A percentile compares a stretch with the other conserved stretches of the same genome.
These are phyloP conservation scores for Augochlorella aurata DNA, from an alignment of 2,888 invertebrate species.

Conservation along the genomic window DNA sequence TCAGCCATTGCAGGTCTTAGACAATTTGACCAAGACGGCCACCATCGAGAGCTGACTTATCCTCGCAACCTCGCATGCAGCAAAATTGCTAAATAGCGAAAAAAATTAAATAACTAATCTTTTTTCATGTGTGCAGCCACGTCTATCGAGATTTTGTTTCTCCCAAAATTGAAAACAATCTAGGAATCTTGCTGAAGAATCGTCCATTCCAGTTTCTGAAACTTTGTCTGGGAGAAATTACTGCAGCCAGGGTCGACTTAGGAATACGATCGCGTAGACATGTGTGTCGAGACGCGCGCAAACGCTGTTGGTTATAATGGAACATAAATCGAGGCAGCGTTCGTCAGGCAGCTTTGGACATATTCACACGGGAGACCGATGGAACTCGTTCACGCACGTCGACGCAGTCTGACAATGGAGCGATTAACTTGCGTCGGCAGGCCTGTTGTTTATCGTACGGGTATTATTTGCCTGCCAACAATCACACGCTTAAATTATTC, in stretches of 20 bases:
- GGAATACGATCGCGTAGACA: not conserved
- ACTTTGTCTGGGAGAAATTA: not conserved
- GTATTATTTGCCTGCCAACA: slow-evolving; percentile 74
- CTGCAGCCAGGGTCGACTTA: not conserved
- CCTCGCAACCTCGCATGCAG: no score
- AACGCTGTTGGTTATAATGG: slow-evolving; percentile 14
- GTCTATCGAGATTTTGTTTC: no score
- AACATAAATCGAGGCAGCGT: slow-evolving; percentile 21
- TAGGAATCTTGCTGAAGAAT: no score
- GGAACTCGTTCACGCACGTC: slow-evolving; percentile 73
- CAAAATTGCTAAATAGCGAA: no score
- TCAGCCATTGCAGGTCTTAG: no score
- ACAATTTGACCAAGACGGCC: no score
- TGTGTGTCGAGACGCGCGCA: not conserved
- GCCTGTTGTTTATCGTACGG: slow-evolving; percentile 76
- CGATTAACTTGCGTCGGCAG: slow-evolving; percentile 78
- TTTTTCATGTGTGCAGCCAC: no score
- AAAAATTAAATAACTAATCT: no score
- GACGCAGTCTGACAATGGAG: slow-evolving; percentile 77
- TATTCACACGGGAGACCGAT: slow-evolving; percentile 54
- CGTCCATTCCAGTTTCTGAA: no score
- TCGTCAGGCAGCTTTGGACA: slow-evolving; percentile 31
- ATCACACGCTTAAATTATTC: slow-evolving; percentile 79
- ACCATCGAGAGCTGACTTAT: no score
- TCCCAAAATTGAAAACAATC: no score